Evolutionary conservation across 2,113 vertebrate species (phyloP), one percentile per base, ranked within the genome.

Genomic region (Lophura nycthemera): DNA sequence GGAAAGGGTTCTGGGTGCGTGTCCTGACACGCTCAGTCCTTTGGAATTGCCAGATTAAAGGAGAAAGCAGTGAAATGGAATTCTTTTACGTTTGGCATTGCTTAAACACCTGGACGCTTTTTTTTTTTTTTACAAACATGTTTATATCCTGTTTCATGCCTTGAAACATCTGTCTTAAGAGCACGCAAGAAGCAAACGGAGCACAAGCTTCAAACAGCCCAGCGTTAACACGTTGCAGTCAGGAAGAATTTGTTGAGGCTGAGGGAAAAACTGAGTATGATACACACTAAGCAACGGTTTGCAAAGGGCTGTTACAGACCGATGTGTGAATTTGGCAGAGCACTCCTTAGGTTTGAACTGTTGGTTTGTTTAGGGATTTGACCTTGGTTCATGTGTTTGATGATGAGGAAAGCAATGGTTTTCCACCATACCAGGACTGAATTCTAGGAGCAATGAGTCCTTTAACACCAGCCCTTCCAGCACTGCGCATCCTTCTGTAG

Each of bases 1-100:
- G 38, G 97, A 98, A 98, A 98, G 93, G 54, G 76, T 88, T 71
- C 79, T 45, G 40, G 43, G 93, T 88, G 40, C 64, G 60, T 96
- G 97, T 97, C 83, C 1, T 89, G 95, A 92, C 85, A 13, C 18
- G 83, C 86, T 90, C 56, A 88, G 54, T 97, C 95, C 71, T 82
- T 81, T 69, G 71, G 85, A 90, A 77, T 65, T 59, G 66, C 82
- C 65, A 52, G 69, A 80, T 91, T 85, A 81, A 93, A 16, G 56
- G 34, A 45, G 86, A 72, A 47, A 45, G 65, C 78, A 56, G 50
- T 78, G 63, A 83, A 79, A 34, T 72, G 72, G 79, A 90, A 43
- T 67, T 59, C 79, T 90, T 94, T 86, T 69, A 72, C 10, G 1
- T 69, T 86, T 69, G 8, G 17, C 36, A 52, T 80, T 50, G 59